A percentile compares a stretch with the other conserved stretches of the same genome.
Evolutionary conservation across 2,888 invertebrate species (phyloP).

Genomic region (Rhagonycha fulva): DNA sequence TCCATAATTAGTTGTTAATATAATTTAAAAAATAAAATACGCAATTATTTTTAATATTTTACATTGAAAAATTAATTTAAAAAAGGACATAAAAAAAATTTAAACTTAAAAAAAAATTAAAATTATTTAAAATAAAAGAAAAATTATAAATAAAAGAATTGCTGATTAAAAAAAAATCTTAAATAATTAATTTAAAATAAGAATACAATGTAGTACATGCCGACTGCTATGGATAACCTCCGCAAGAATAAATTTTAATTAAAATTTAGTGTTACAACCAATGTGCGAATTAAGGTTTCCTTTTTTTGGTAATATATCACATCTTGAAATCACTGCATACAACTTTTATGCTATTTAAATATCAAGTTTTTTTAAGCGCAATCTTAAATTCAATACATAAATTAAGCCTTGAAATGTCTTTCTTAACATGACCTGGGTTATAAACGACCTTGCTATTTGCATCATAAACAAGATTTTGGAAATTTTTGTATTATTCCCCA

Average conservation of each 20-base stretch:
- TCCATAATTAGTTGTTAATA: neutral
- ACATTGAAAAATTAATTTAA: too few relatives aligned
- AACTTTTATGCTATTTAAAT: constrained; percentile 9
- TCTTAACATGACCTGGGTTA: constrained; percentile 17
- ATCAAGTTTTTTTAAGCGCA: constrained; percentile 17
- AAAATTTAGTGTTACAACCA: neutral
- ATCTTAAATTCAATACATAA: constrained; percentile 22
- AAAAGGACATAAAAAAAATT: too few relatives aligned
- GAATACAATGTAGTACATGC: too few relatives aligned
- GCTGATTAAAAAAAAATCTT: too few relatives aligned
- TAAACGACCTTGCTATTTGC: constrained; percentile 25
- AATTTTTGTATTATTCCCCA: neutral
- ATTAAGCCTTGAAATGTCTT: constrained; percentile 3
- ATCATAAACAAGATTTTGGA: neutral
- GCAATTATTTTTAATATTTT: too few relatives aligned
- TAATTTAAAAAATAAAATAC: neutral
- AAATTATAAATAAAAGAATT: too few relatives aligned
- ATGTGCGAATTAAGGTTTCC: neutral
- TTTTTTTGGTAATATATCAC: neutral
- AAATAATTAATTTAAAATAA: too few relatives aligned
- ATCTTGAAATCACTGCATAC: neutral
- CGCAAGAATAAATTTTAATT: neutral
- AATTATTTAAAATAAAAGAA: too few relatives aligned
- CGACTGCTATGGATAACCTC: neutral
- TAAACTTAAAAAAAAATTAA: too few relatives aligned